Conservation (phyloP, 2,113 vertebrate genomes). For the Tapirus terrestris region DNA sequence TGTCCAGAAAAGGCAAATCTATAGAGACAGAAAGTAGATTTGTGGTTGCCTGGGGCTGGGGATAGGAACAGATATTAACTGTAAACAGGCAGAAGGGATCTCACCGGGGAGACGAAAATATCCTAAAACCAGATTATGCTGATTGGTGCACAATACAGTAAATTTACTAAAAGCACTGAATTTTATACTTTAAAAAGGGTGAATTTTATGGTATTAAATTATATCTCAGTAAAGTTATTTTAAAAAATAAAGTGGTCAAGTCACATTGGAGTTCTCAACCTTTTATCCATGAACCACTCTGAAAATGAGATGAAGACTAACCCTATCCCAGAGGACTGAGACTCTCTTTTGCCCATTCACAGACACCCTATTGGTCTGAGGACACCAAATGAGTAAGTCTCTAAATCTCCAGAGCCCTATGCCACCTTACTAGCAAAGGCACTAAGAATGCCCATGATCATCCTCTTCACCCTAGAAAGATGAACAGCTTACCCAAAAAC, state of each 20-base stretch:
- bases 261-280: not conserved
- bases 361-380: not conserved
- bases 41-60: not conserved
- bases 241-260: not conserved
- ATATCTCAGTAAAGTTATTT: not conserved
- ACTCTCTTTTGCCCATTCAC: not conserved
- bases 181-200: constrained; percentile 4
- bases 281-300: not conserved
- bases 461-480: not conserved
- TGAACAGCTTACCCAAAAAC: not conserved
- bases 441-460: not conserved
- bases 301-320: not conserved
- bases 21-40: not conserved
- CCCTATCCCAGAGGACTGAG: not conserved
- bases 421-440: not conserved
- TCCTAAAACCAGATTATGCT: not conserved
- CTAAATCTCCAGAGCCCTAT: not conserved
- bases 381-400: not conserved
- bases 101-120: not conserved
- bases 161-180: not conserved
- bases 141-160: not conserved
- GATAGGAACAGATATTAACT: not conserved
- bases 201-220: not conserved
- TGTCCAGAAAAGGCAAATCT: constrained; percentile 38
- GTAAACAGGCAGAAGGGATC: not conserved